Evolutionary conservation across 1,140 invertebrate genomes (phyloP).

Genomic region (Aphidius ervi): DNA sequence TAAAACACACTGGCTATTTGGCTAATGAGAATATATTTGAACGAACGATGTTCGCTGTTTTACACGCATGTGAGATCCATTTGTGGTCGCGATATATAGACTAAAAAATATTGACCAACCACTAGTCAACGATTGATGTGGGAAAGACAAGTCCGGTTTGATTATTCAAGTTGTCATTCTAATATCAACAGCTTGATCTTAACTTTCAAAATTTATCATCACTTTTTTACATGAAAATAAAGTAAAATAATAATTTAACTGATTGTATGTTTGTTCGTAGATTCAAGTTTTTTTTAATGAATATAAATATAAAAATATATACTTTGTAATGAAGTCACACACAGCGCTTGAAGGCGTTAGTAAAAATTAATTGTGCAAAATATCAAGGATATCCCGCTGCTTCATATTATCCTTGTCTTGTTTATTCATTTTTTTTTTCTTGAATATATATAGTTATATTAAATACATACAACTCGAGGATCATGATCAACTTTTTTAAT

Average conservation of each 20-base stretch:
- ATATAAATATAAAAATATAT: neutral
- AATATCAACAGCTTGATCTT: too few relatives aligned
- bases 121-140: neutral
- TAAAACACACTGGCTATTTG: slow-evolving; percentile 40
- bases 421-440: slow-evolving; percentile 22
- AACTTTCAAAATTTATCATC: too few relatives aligned
- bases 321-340: slow-evolving; percentile 32
- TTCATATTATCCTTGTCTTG: slow-evolving; percentile 29
- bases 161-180: neutral
- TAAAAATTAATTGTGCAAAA: slow-evolving; percentile 16
- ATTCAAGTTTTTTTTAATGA: too few relatives aligned
- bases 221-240: too few relatives aligned
- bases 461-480: neutral
- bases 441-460: too few relatives aligned
- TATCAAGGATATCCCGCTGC: slow-evolving; percentile 26
- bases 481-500: neutral
- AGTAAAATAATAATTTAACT: neutral
- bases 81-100: neutral
- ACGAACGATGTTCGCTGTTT: slow-evolving; percentile 33
- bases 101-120: neutral
- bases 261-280: too few relatives aligned
- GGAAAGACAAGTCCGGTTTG: neutral
- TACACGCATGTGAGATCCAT: slow-evolving; percentile 29
- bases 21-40: slow-evolving; percentile 46
- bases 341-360: neutral